phyloP scores from a whole-genome alignment of 2,888 invertebrate genomes.

The Lochmaea crataegi region DNA sequence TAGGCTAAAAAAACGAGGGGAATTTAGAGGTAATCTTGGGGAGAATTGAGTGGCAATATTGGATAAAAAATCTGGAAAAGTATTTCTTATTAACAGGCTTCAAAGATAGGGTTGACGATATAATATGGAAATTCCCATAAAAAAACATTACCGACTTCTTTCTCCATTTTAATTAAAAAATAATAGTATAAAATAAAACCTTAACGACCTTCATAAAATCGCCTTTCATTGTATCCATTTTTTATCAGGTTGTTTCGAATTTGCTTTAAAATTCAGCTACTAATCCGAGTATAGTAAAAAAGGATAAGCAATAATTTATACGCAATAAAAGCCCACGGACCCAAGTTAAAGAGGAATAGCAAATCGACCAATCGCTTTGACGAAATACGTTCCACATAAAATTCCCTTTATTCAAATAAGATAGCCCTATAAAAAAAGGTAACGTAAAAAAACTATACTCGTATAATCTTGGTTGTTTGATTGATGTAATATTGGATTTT shows the following conservation, averaged over 20 bases:
- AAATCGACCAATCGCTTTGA: slow-evolving; percentile 31
- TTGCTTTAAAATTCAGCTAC: slow-evolving; percentile 28
- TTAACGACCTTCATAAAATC: slow-evolving; percentile 2
- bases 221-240: slow-evolving; percentile 13
- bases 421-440: slow-evolving; percentile 20
- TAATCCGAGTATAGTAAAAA: slow-evolving; percentile 31
- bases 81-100: too few species aligned
- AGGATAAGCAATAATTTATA: slow-evolving; percentile 32
- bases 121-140: too few species aligned
- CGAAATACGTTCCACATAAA: slow-evolving; percentile 31
- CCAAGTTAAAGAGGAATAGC: slow-evolving; percentile 26
- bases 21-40: too few species aligned
- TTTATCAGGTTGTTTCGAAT: slow-evolving; percentile 20
- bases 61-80: too few species aligned
- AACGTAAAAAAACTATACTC: slow-evolving; percentile 15
- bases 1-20: too few species aligned
- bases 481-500: slow-evolving; percentile 12
- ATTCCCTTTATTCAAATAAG: slow-evolving; percentile 31
- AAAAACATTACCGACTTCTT: background rate
- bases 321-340: slow-evolving; percentile 27
- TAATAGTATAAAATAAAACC: background rate
- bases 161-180: slow-evolving; percentile 10
- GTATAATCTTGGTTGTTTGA: slow-evolving; percentile 11
- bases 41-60: too few species aligned
- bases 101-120: too few species aligned